A percentile compares a stretch with the other conserved stretches of the same genome.
phyloP scores from a whole-genome alignment of 2,113 vertebrate species.

The Callipepla squamata region DNA sequence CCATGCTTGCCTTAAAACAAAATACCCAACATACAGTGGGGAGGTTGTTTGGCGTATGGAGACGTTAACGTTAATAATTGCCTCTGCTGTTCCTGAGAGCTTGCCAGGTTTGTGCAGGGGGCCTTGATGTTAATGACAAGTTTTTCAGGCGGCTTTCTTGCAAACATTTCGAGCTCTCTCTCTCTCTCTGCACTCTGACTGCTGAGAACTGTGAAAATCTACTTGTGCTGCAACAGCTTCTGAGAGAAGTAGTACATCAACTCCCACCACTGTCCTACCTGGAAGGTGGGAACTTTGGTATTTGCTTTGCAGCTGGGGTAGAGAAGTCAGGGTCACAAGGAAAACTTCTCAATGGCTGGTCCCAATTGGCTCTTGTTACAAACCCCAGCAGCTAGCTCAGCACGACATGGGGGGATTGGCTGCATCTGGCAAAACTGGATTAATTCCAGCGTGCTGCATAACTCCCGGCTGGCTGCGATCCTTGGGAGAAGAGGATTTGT shows the following conservation, averaged over 20 bases:
- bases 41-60: conserved; percentile 23
- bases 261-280: neutral
- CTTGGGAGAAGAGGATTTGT: neutral
- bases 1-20: conserved; percentile 38
- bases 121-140: conserved; percentile 12
- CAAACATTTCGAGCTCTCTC: neutral
- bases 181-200: neutral
- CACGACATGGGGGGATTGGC: neutral
- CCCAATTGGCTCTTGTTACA: neutral
- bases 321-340: neutral
- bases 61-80: neutral
- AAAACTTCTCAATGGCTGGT: neutral
- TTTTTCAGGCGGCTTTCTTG: neutral
- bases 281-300: neutral
- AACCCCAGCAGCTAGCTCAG: conserved; percentile 6
- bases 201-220: neutral
- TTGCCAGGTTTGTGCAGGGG: conserved; percentile 1
- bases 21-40: neutral
- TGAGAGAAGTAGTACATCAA: neutral
- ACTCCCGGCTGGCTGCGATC: neutral
- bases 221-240: no score
- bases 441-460: neutral
- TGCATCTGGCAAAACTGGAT: conserved; percentile 52
- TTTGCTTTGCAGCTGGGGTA: neutral
- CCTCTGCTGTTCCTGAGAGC: neutral